Percentiles rank a stretch among this genome's conserved stretches.
These are phyloP conservation scores for Spea hammondii DNA, from an alignment of 2,797 vertebrate species.

Conservation along the genomic window DNA sequence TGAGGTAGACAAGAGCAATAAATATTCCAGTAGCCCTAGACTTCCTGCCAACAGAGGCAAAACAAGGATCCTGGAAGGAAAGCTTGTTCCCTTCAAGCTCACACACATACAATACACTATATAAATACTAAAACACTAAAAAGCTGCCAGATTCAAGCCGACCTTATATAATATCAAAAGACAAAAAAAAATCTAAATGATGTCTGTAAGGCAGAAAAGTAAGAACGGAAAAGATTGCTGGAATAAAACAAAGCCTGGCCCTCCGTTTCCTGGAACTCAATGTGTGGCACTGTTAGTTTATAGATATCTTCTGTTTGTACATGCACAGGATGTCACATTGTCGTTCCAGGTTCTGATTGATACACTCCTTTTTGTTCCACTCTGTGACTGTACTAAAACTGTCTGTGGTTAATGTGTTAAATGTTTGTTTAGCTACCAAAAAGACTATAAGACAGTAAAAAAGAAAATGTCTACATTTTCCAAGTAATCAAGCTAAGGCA, in stretches of 20 bases:
- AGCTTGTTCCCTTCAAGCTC: not conserved
- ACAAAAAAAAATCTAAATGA: not conserved
- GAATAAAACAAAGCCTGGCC: slow-evolving; percentile 6
- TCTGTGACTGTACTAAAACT: slow-evolving; percentile 25
- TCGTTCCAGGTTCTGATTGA: slow-evolving; percentile 6
- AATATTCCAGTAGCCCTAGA: slow-evolving; percentile 46
- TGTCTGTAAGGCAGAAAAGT: not conserved
- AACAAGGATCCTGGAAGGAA: slow-evolving; percentile 30
- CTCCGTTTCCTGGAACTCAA: not conserved
- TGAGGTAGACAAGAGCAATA: slow-evolving; percentile 42
- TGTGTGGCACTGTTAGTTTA: slow-evolving; percentile 16
- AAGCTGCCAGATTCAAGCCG: slow-evolving; percentile 2
- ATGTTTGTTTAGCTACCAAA: not conserved
- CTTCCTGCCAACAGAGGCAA: slow-evolving; percentile 35
- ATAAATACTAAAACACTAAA: not conserved
- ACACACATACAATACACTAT: slow-evolving; percentile 13
- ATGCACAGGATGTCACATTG: not conserved
- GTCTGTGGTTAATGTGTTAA: slow-evolving; percentile 18
- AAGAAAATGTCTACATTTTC: too few species aligned
- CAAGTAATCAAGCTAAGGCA: too few species aligned
- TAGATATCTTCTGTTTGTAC: slow-evolving; percentile 16
- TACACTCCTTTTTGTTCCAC: slow-evolving; percentile 24
- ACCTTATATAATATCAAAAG: not conserved
- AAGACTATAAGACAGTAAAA: not conserved
- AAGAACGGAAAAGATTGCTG: not conserved